phyloP scores from a whole-genome alignment of 1,140 invertebrate species.

The Sesamia nonagrioides region DNA sequence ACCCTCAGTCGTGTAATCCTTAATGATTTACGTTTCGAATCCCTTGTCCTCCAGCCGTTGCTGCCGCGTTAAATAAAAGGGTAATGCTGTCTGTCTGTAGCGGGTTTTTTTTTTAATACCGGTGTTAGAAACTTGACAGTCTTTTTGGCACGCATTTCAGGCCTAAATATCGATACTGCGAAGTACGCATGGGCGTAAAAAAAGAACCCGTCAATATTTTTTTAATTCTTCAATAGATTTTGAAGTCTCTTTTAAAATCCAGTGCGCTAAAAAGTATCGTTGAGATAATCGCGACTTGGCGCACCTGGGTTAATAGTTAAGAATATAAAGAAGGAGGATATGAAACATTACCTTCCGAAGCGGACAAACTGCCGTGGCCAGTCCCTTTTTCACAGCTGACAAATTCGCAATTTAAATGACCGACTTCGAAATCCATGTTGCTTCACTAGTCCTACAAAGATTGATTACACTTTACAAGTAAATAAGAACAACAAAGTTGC shows the following conservation, averaged over 20 bases:
- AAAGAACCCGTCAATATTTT: too few relatives aligned
- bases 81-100: neutral
- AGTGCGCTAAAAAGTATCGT: too few relatives aligned
- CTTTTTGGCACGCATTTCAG: too few relatives aligned
- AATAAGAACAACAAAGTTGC: conserved; percentile 22
- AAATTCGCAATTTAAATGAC: neutral
- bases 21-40: conserved; percentile 25
- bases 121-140: neutral
- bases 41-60: neutral
- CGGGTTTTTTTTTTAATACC: neutral
- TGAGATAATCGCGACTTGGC: too few relatives aligned
- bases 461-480: conserved; percentile 34
- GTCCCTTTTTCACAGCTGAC: neutral
- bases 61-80: neutral
- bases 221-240: too few relatives aligned
- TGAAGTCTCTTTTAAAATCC: too few relatives aligned
- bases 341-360: too few relatives aligned
- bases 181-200: too few relatives aligned
- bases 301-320: too few relatives aligned
- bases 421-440: neutral
- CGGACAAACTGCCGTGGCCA: too few relatives aligned
- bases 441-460: conserved; percentile 24
- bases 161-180: too few relatives aligned
- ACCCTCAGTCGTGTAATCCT: conserved; percentile 14
- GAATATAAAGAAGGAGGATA: too few relatives aligned